phyloP scores from a whole-genome alignment of 2,113 vertebrate genomes.

The Hepsetus odoe region DNA sequence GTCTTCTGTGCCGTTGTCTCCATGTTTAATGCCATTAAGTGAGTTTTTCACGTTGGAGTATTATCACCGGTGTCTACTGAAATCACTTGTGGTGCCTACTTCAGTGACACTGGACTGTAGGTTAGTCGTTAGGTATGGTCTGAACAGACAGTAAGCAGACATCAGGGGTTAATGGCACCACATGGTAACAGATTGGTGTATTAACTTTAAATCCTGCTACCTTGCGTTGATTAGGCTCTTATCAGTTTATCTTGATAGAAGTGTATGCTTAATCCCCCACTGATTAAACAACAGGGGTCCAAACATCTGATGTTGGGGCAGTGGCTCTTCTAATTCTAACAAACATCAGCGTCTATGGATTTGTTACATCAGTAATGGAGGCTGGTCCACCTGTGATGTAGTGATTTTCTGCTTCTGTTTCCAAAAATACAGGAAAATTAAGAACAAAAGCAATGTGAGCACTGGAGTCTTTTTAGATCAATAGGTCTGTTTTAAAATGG shows the following conservation, averaged over 20 bases:
- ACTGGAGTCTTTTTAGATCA: background rate
- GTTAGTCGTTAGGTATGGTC: conserved; percentile 1
- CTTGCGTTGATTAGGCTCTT: conserved; percentile 42
- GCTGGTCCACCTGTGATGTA: background rate
- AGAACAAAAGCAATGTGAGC: too few species aligned
- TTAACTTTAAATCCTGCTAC: conserved; percentile 42
- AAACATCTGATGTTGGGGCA: conserved; percentile 10
- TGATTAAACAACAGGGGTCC: conserved; percentile 31
- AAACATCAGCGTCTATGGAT: background rate
- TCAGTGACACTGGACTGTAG: background rate
- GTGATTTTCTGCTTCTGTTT: background rate
- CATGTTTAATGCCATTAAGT: too few species aligned
- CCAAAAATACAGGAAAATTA: too few species aligned
- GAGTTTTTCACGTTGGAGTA: too few species aligned
- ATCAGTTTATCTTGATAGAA: conserved; percentile 45
- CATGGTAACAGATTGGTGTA: conserved; percentile 24
- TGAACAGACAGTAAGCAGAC: conserved; percentile 41
- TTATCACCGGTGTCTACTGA: too few species aligned
- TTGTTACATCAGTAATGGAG: background rate
- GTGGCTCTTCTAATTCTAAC: background rate
- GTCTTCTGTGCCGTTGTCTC: too few species aligned
- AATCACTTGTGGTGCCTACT: background rate
- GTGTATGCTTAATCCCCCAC: conserved; percentile 35
- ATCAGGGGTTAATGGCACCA: conserved; percentile 20
- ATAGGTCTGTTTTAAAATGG: background rate